Conservation (phyloP, 1,140 invertebrate species). For the Sarcophaga bullata region DNA sequence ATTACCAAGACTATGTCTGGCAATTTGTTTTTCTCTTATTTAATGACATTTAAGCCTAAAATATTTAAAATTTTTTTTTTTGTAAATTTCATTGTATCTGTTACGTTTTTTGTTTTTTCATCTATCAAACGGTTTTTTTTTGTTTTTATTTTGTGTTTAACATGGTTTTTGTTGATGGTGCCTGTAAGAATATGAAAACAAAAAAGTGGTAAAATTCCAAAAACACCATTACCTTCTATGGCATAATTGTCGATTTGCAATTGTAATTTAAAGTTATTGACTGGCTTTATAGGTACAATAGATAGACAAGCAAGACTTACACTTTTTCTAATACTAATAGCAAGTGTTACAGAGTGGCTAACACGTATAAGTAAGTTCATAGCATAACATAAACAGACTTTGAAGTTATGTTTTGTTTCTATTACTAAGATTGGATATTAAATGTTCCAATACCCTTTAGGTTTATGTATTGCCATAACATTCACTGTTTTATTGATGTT, state of each 20-base stretch:
- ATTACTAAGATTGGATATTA: neutral
- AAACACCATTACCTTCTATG: slow-evolving; percentile 34
- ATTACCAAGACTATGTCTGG: neutral
- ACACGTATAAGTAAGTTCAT: neutral
- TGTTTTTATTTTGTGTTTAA: neutral
- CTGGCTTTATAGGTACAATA: neutral
- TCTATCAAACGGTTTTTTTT: slow-evolving; percentile 1
- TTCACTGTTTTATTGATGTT: slow-evolving; percentile 35
- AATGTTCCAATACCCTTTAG: neutral
- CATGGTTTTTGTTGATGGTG: slow-evolving; percentile 1
- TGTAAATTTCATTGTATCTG: neutral
- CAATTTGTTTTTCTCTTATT: slow-evolving; percentile 22
- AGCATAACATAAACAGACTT: neutral
- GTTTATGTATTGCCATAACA: neutral
- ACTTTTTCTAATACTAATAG: neutral
- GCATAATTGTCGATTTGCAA: slow-evolving; percentile 35
- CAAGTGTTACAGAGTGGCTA: neutral
- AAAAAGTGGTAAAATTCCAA: slow-evolving; percentile 12
- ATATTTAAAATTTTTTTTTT: slow-evolving; percentile 23
- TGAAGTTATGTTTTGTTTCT: neutral
- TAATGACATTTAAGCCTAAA: slow-evolving; percentile 39
- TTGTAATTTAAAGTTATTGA: slow-evolving; percentile 36
- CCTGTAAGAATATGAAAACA: neutral
- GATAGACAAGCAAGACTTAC: neutral
- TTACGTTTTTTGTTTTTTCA: neutral